Conservation (phyloP, 2,113 vertebrate species). For the Gymnocephalus cernua region DNA sequence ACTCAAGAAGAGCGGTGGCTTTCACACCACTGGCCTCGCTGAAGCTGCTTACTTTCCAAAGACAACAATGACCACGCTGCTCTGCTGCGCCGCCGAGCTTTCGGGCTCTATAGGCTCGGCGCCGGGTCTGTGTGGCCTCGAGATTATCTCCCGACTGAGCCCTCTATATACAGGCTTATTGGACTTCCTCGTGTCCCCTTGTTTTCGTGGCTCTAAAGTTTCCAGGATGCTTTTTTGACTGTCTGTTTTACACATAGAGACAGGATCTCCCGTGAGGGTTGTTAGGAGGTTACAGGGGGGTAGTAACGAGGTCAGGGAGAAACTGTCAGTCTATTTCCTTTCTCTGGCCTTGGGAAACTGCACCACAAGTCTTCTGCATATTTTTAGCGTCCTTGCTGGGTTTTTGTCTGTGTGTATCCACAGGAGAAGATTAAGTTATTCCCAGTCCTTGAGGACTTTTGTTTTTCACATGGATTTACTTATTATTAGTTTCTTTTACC, state of each 20-base stretch:
- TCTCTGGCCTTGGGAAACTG: slow-evolving; percentile 86
- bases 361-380: slow-evolving; percentile 80
- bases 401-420: slow-evolving; percentile 68
- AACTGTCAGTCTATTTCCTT: slow-evolving; percentile 86
- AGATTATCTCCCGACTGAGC: slow-evolving; percentile 77
- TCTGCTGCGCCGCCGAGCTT: slow-evolving; percentile 51
- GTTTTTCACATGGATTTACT: slow-evolving; percentile 72
- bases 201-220: slow-evolving; percentile 76
- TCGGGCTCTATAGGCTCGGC: slow-evolving; percentile 70
- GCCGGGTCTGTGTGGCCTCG: slow-evolving; percentile 79
- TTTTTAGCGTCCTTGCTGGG: slow-evolving; percentile 77
- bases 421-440: slow-evolving; percentile 72
- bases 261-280: slow-evolving; percentile 83
- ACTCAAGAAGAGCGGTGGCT: slow-evolving; percentile 76
- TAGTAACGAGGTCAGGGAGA: slow-evolving; percentile 83
- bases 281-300: slow-evolving; percentile 81
- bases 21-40: slow-evolving; percentile 73
- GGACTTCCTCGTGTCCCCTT: slow-evolving; percentile 78
- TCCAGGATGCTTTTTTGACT: slow-evolving; percentile 83
- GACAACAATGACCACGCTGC: slow-evolving; percentile 75
- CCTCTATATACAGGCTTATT: slow-evolving; percentile 73
- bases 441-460: slow-evolving; percentile 61
- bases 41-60: slow-evolving; percentile 75
- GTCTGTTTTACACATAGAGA: slow-evolving; percentile 88
- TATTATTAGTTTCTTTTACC: slow-evolving; percentile 62